These are phyloP conservation scores for Pygmarrhopalites habei DNA, from an alignment of 1,140 invertebrate genomes.

Conservation along the genomic window DNA sequence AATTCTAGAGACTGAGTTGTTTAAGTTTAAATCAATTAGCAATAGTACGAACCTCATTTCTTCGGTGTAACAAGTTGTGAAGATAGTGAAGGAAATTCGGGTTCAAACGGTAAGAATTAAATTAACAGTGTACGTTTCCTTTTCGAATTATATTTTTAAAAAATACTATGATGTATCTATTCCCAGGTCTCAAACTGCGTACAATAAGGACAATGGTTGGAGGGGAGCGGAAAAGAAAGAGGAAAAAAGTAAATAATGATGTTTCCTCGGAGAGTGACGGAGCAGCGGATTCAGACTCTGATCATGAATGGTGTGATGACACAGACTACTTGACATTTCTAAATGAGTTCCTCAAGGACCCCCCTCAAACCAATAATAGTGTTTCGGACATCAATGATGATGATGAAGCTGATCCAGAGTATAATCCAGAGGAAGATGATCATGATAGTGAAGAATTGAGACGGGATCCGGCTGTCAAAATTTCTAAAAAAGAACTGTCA, in stretches of 20 bases:
- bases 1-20: too few relatives aligned
- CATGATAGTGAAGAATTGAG: slow-evolving; percentile 69
- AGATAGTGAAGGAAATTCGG: too few relatives aligned
- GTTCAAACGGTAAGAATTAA: too few relatives aligned
- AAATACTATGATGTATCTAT: too few relatives aligned
- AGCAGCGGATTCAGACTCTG: not conserved
- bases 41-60: too few relatives aligned
- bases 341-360: slow-evolving; percentile 52
- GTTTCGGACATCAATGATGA: slow-evolving; percentile 59
- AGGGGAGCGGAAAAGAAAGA: not conserved
- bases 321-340: slow-evolving; percentile 82
- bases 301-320: slow-evolving; percentile 41
- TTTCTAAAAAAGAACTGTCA: slow-evolving; percentile 76
- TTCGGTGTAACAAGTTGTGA: too few relatives aligned
- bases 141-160: not conserved
- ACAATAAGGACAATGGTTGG: not conserved
- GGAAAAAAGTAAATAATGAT: slow-evolving; percentile 9
- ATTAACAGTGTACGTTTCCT: too few relatives aligned
- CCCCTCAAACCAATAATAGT: slow-evolving; percentile 12
- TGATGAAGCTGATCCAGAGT: slow-evolving; percentile 84
- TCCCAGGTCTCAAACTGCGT: too few relatives aligned
- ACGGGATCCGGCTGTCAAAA: slow-evolving; percentile 64
- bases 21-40: too few relatives aligned
- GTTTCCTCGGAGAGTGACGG: slow-evolving; percentile 5
- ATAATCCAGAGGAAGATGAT: slow-evolving; percentile 67